A percentile compares a stretch with the other conserved stretches of the same genome.
These are phyloP conservation scores for Drosophila miranda DNA, from an alignment of 1,140 invertebrate species.

Conservation along the genomic window DNA sequence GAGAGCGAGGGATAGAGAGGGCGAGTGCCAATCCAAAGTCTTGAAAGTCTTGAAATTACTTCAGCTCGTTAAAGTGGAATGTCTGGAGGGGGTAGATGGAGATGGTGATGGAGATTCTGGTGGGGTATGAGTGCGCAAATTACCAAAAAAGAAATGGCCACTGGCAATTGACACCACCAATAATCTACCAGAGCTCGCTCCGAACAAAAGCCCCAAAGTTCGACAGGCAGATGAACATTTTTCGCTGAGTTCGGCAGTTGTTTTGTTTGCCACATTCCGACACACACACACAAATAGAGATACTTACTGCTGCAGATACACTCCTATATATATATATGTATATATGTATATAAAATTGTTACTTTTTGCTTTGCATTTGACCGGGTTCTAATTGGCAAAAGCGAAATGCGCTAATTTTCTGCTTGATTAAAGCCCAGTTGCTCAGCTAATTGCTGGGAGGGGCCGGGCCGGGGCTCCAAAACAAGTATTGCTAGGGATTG, in stretches of 20 bases:
- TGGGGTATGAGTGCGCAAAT: constrained; percentile 50
- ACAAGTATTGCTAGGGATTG: background rate
- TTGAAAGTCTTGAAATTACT: constrained; percentile 71
- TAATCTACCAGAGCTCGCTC: constrained; percentile 39
- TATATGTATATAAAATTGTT: constrained; percentile 26
- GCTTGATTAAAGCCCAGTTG: constrained; percentile 65
- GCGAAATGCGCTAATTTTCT: constrained; percentile 67
- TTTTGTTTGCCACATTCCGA: constrained; percentile 56
- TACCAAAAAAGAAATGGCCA: constrained; percentile 72
- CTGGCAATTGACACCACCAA: constrained; percentile 79
- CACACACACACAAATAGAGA: constrained; percentile 13
- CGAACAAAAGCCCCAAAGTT: constrained; percentile 51
- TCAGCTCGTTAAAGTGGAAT: constrained; percentile 48
- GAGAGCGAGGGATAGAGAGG: no score
- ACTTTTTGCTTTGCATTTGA: constrained; percentile 40
- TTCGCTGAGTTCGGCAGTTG: constrained; percentile 67
- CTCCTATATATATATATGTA: constrained; percentile 1
- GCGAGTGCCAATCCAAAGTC: constrained; percentile 20
- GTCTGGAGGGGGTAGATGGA: constrained; percentile 8
- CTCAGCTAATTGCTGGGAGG: constrained; percentile 47
- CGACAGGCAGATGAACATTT: constrained; percentile 58
- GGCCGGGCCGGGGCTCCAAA: constrained; percentile 5
- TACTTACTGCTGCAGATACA: constrained; percentile 24
- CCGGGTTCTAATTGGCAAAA: constrained; percentile 55
- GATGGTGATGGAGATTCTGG: constrained; percentile 8